Evolutionary conservation across 1,140 invertebrate species (phyloP).

Genomic region (Cydia amplana): DNA sequence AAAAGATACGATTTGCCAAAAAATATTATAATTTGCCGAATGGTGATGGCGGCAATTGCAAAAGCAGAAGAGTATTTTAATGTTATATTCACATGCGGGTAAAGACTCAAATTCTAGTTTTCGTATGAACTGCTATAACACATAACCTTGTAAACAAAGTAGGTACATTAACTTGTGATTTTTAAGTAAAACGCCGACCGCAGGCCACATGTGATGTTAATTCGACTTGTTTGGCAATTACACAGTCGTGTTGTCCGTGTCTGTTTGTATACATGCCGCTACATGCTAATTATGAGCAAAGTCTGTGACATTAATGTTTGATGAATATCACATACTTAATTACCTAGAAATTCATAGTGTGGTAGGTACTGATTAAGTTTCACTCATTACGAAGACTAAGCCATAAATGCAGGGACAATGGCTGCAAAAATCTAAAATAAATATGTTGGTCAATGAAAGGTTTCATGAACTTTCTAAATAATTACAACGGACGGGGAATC

Average conservation of each 20-base stretch:
- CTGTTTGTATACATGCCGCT: slow-evolving; percentile 40
- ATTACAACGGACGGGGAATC: no score
- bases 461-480: no score
- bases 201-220: slow-evolving; percentile 39
- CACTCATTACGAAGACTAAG: neutral
- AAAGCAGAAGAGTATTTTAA: no score
- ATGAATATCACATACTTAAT: slow-evolving; percentile 40
- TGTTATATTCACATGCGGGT: no score
- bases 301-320: slow-evolving; percentile 43
- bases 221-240: slow-evolving; percentile 43
- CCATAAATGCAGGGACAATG: neutral
- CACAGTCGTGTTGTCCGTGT: slow-evolving; percentile 40
- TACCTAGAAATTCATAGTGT: slow-evolving; percentile 26
- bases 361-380: neutral
- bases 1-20: no score
- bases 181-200: slow-evolving; percentile 7
- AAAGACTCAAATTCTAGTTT: neutral
- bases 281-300: slow-evolving; percentile 51
- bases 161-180: slow-evolving; percentile 8
- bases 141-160: slow-evolving; percentile 15
- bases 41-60: no score
- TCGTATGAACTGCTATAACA: neutral
- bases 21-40: no score
- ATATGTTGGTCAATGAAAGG: no score
- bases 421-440: neutral